Evolutionary conservation across 2,888 invertebrate species (phyloP).

Genomic region (Eristalinus sepulchralis): DNA sequence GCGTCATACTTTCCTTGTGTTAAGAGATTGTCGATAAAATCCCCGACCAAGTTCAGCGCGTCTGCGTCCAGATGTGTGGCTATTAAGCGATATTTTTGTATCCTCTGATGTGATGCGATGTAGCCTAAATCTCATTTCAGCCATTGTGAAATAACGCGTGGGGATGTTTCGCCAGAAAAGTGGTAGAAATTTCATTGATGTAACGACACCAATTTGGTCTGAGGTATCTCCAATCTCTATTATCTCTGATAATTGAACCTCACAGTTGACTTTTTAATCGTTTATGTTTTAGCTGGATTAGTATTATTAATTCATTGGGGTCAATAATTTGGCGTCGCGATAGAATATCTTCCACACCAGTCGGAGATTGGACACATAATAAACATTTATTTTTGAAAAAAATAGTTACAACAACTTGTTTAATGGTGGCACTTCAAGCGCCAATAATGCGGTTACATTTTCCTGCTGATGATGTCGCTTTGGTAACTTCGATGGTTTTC

Average conservation of each 20-base stretch:
- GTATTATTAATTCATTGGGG: too few species aligned
- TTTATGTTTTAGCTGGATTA: too few species aligned
- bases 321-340: too few species aligned
- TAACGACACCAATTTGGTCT: neutral
- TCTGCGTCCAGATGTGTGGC: neutral
- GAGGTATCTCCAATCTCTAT: neutral
- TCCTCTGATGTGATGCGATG: conserved; percentile 3
- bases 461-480: too few species aligned
- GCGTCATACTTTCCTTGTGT: neutral
- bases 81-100: neutral
- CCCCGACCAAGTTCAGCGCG: neutral
- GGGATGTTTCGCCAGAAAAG: neutral
- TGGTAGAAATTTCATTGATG: conserved; percentile 1
- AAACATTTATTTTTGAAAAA: too few species aligned
- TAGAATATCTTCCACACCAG: too few species aligned
- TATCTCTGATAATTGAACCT: neutral
- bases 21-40: neutral
- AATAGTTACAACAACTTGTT: too few species aligned
- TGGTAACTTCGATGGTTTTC: too few species aligned
- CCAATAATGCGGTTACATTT: too few species aligned
- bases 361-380: too few species aligned
- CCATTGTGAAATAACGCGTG: conserved; percentile 2
- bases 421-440: too few species aligned
- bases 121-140: neutral
- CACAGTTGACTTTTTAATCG: neutral